Percentiles rank a stretch among this genome's conserved stretches.
These are phyloP conservation scores for Puntigrus tetrazona DNA, from an alignment of 2,113 vertebrate species.

Conservation along the genomic window DNA sequence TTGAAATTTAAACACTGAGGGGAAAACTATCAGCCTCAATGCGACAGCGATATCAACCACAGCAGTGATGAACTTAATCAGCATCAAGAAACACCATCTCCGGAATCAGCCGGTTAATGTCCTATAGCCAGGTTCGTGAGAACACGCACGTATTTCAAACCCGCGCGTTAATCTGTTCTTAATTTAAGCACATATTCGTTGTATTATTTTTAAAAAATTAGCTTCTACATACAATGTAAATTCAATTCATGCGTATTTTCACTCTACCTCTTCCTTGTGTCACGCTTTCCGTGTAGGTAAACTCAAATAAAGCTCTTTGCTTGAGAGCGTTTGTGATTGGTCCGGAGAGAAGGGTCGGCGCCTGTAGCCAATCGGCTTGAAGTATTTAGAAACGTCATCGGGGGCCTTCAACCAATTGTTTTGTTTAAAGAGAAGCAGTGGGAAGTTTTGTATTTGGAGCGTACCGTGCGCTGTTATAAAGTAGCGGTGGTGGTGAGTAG, in stretches of 20 bases:
- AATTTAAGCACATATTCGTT: not conserved
- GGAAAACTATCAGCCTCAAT: not conserved
- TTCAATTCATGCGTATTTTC: not conserved
- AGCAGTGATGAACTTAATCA: not conserved
- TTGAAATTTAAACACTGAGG: not conserved
- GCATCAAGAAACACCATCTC: not conserved
- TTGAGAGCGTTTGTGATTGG: constrained; percentile 67
- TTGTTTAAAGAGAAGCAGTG: not conserved
- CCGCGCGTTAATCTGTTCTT: not conserved
- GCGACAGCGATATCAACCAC: not conserved
- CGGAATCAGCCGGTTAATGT: not conserved
- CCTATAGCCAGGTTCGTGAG: not conserved
- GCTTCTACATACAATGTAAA: not conserved
- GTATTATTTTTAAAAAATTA: not conserved
- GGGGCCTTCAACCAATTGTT: constrained; percentile 62
- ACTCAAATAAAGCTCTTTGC: constrained; percentile 77
- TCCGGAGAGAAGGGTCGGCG: not conserved
- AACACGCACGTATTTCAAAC: not conserved
- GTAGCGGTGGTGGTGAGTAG: constrained; percentile 12
- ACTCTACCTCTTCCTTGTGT: not conserved
- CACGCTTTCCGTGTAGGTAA: constrained; percentile 41
- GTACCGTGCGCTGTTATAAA: not conserved
- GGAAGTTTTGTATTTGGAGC: constrained; percentile 72
- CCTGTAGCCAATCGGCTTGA: constrained; percentile 60
- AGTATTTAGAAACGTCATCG: not conserved